Evolutionary conservation across 2,888 invertebrate genomes (phyloP).

Genomic region (Apeira syringaria): DNA sequence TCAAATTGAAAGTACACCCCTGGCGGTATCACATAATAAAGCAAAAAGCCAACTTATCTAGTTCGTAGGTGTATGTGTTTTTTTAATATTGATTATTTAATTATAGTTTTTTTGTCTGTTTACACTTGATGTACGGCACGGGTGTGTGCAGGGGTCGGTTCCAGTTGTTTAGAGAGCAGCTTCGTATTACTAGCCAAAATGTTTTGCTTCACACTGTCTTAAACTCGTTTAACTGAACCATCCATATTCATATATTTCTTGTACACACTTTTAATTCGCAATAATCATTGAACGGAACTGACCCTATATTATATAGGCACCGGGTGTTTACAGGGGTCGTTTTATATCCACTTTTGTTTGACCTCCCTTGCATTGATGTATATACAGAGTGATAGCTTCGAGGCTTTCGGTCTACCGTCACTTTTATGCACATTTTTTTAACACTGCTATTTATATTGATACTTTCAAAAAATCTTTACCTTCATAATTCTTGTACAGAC

Average conservation of each 20-base stretch:
- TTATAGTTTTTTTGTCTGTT: constrained; percentile 63
- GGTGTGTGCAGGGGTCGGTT: constrained; percentile 43
- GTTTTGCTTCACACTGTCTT: constrained; percentile 8
- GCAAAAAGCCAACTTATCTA: constrained; percentile 61
- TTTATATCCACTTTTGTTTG: constrained; percentile 35
- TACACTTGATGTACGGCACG: constrained; percentile 57
- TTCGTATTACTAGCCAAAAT: neutral
- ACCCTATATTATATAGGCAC: constrained; percentile 44
- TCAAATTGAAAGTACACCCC: constrained; percentile 21
- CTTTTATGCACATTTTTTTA: no score
- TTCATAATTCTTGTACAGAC: no score
- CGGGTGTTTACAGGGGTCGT: constrained; percentile 74
- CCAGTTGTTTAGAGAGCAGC: constrained; percentile 5
- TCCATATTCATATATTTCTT: neutral
- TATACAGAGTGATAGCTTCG: neutral
- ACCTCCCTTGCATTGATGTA: constrained; percentile 12
- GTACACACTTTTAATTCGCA: constrained; percentile 3
- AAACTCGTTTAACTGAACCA: neutral
- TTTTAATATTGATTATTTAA: constrained; percentile 70
- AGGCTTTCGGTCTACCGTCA: no score
- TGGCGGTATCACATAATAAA: constrained; percentile 37
- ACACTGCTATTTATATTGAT: no score
- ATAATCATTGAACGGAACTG: constrained; percentile 15
- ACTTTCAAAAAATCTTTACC: no score
- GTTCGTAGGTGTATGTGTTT: constrained; percentile 75